Evolutionary conservation across 2,113 vertebrate genomes (phyloP), one percentile per base, ranked within the genome.

Genomic region (mouse (Mus musculus)): DNA sequence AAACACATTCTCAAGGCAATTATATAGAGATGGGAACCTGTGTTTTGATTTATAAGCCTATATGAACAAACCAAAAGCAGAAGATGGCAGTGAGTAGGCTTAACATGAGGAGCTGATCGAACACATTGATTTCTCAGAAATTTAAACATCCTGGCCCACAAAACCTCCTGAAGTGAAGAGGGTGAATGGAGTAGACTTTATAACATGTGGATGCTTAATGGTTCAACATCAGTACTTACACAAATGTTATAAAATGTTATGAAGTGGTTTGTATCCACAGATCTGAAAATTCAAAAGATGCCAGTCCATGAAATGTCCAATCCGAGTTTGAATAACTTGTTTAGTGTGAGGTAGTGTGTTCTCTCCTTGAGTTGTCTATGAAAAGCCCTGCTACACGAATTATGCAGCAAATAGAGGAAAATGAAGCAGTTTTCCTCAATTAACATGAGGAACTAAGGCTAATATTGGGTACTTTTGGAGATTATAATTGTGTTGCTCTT

Each of bases 381-480:
- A 88, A 97, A 89, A 90, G 26, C 61, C 5, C 89, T 90, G 19
- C 63, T 96, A 84, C 9, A 52, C 63, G 88, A 73, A 14, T 46
- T 54, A 78, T 92, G 33, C 42, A 91, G 86, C 96, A 97, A 91
- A 65, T 95, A 13, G 56, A 94, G 65, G 76, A 96, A 97, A 52
- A 17, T 89, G 13, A 56, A 92, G 89, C 78, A 72, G 1, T 82
- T 19, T 93, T 97, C 96, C 93, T 95, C 81, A 97, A 95, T 63
- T 97, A 97, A 72, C 85, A 90, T 52, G 90, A 97, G 96, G 97
- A 97, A 96, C 89, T 90, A 85, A 98, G 52, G 80, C 75, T 97
- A 95, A 96, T 97, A 96, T 97, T 97, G 86, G 90, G 42, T 96
- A 97, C 59, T 97, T 97, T 76, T 97, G 28, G 95, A 98, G 56